Evolutionary conservation across 2,113 vertebrate genomes (phyloP).

Genomic region (Triplophysa dalaica): DNA sequence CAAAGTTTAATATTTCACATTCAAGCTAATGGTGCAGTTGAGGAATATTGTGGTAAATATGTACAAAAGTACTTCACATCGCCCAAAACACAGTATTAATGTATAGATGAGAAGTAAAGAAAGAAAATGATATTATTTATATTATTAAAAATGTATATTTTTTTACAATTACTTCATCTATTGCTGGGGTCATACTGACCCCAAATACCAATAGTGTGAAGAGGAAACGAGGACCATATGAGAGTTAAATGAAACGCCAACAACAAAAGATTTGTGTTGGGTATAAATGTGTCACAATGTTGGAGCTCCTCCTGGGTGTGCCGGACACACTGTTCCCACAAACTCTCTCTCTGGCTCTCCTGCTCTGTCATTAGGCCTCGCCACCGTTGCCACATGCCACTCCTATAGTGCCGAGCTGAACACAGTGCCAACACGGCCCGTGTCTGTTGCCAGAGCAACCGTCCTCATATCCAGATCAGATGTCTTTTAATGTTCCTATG

Average conservation of each 20-base stretch:
- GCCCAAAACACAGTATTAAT: too few species aligned
- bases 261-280: conserved; percentile 38
- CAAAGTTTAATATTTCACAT: too few species aligned
- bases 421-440: conserved; percentile 6
- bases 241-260: not conserved
- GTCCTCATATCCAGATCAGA: conserved; percentile 3
- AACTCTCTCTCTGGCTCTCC: conserved; percentile 33
- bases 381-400: conserved; percentile 42
- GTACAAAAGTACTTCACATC: too few species aligned
- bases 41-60: too few species aligned
- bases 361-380: conserved; percentile 49
- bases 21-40: too few species aligned
- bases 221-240: too few species aligned
- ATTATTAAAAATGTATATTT: too few species aligned
- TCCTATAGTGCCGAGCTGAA: conserved; percentile 29
- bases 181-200: too few species aligned
- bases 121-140: too few species aligned
- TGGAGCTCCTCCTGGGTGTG: conserved; percentile 50
- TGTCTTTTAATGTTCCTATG: conserved; percentile 4
- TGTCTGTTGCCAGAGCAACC: conserved; percentile 10
- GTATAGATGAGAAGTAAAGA: too few species aligned
- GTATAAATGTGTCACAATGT: conserved; percentile 40
- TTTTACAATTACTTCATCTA: too few species aligned
- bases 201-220: too few species aligned
- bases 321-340: conserved; percentile 40